Base-by-base conservation (phyloP, 2,797 vertebrate species). In the Chrysocyon brachyurus region DNA sequence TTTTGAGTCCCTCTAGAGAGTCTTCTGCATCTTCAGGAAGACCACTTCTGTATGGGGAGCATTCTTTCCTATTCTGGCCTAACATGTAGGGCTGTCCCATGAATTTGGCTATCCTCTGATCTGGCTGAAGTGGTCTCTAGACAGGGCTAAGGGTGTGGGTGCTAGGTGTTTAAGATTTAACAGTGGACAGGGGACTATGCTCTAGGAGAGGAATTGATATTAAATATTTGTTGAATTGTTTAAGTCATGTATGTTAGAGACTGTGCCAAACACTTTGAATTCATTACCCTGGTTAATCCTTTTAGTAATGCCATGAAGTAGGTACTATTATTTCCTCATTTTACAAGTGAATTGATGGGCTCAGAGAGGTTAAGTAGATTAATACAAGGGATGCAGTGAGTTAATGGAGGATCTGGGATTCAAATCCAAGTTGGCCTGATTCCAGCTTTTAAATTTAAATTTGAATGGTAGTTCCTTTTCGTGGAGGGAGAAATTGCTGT, bases 161-260 rank as follows among this genome's bases (percentile, higher is more conserved):
- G 36, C 59, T n/a, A 75, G 57, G 64, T 61, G 63, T 93, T 83
- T 89, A 84, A 92, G 6, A 36, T 78, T 83, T 83, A 77, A 87
- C 33, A 66, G 10, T 96, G 82, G 19, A 11, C 40, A 21, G 87
- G 46, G 3, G 7, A 46, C 56, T 86, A 0, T 86, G 90, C 26
- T 73, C 46, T 24, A 91, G 66, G 68, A 95, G 78, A 89, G 36
- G 33, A 77, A 77, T 89, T 91, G 86, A 73, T 73, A 54, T 59
- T 8, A 90, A 64, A 56, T 97, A 61, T 95, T 95, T 94, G 12
- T 97, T 90, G 59, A 91, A 33, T 95, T 94, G 12, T 97, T 90
- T 54, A 91, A 40, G 28, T 95, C 46, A 36, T 83, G n/a, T 78
- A 40, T 91, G 26, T n/a, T 63, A 75, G 61, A 17, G 31, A 36